phyloP scores from a whole-genome alignment of 2,113 vertebrate species.

The Cettia cetti region DNA sequence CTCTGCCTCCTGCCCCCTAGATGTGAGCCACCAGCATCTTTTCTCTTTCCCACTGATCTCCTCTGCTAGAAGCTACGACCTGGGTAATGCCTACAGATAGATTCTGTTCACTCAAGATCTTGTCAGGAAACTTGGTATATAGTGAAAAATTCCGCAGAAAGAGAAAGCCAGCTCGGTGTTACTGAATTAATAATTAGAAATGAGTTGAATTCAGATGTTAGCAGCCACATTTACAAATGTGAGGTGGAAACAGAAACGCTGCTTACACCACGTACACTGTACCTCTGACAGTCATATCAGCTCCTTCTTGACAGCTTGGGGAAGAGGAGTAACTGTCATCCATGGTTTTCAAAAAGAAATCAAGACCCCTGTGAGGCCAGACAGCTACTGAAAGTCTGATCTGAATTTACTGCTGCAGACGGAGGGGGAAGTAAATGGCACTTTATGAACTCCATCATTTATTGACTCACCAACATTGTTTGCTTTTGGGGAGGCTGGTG shows the following conservation, averaged over 20 bases:
- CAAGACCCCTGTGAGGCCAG: neutral
- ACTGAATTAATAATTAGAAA: neutral
- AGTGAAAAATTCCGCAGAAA: neutral
- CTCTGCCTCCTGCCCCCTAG: neutral
- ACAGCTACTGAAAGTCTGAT: conserved; percentile 6
- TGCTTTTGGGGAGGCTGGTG: conserved; percentile 36
- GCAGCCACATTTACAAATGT: neutral
- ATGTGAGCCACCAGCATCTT: neutral
- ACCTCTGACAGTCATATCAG: neutral
- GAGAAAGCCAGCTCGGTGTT: neutral
- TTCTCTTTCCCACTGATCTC: neutral
- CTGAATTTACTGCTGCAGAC: conserved; percentile 57
- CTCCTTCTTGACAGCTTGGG: neutral
- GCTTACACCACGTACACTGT: neutral
- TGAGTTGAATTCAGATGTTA: neutral
- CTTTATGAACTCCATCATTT: conserved; percentile 71
- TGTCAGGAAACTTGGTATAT: neutral
- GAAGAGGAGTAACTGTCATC: neutral
- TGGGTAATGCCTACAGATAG: neutral
- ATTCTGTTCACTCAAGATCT: neutral
- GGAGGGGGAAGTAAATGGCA: conserved; percentile 30
- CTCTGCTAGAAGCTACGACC: neutral
- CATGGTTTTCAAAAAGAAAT: neutral
- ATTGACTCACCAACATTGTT: conserved; percentile 60
- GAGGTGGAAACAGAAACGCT: accelerated